Conservation (phyloP, 2,113 vertebrate species). For the Micronycteris hirsuta region DNA sequence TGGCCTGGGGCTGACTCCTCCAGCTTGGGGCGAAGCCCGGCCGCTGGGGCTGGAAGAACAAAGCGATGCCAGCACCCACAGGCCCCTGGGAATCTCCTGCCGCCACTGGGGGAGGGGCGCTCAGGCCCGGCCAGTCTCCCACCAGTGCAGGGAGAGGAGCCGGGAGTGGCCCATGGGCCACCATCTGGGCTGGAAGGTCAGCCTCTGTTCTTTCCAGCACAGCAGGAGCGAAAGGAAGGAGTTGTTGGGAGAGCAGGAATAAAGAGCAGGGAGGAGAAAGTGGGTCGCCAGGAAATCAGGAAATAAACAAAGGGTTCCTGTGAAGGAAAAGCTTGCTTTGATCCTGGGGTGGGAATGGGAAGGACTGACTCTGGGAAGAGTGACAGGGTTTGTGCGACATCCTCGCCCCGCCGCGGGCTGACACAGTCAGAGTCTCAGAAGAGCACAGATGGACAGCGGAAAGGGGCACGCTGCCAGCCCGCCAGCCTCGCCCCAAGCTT, state of each 20-base stretch:
- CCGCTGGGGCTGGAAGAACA: background rate
- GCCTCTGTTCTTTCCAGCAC: conserved; percentile 2
- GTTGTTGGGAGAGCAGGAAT: conserved; percentile 11
- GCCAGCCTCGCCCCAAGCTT: background rate
- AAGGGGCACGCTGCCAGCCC: background rate
- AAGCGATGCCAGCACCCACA: background rate
- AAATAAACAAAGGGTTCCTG: conserved; percentile 62
- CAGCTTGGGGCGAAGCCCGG: background rate
- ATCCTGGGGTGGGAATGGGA: conserved; percentile 45
- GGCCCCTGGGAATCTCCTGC: background rate
- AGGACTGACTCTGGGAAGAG: conserved; percentile 29
- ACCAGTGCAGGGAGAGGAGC: background rate
- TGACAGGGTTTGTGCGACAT: background rate
- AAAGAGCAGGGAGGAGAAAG: conserved; percentile 13
- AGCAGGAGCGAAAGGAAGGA: conserved; percentile 27
- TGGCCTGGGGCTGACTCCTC: background rate
- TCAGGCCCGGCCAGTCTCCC: conserved; percentile 39
- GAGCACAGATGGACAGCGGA: background rate
- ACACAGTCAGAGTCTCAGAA: background rate
- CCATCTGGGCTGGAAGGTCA: conserved; percentile 49
- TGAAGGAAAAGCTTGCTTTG: conserved; percentile 51
- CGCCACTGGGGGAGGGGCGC: background rate
- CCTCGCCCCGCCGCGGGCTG: background rate
- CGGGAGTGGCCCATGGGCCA: background rate
- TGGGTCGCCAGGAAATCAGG: conserved; percentile 59